These are phyloP conservation scores for Danio rerio DNA, from an alignment of 2,113 vertebrate species.

Conservation along the genomic window DNA sequence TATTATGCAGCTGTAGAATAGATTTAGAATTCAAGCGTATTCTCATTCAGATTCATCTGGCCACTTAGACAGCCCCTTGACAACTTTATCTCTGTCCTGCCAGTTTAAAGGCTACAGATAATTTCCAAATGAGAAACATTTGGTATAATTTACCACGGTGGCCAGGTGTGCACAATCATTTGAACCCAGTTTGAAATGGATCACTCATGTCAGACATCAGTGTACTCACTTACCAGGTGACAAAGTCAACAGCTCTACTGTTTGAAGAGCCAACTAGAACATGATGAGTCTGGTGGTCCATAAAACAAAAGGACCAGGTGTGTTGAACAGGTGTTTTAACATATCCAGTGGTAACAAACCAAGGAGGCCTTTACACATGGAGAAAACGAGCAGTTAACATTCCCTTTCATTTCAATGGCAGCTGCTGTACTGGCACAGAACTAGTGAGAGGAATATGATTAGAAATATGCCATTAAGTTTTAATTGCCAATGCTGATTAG, in stretches of 20 bases:
- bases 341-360: neutral
- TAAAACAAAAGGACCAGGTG: slow-evolving; percentile 8
- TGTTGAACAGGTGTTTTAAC: slow-evolving; percentile 25
- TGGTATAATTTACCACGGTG: slow-evolving; percentile 3
- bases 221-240: slow-evolving; percentile 14
- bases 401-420: slow-evolving; percentile 21
- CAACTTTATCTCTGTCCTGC: neutral
- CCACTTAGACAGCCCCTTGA: neutral
- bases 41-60: neutral
- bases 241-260: slow-evolving; percentile 20
- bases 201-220: slow-evolving; percentile 1
- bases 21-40: neutral
- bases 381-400: neutral
- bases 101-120: neutral
- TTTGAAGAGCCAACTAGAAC: slow-evolving; percentile 3
- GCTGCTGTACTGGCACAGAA: slow-evolving; percentile 10
- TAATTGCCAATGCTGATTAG: neutral
- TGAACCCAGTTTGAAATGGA: slow-evolving; percentile 5
- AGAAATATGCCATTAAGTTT: neutral
- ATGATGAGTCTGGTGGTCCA: neutral
- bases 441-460: neutral
- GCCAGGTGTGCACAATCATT: slow-evolving; percentile 13
- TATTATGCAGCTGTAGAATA: neutral
- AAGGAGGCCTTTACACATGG: neutral
- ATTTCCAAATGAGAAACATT: slow-evolving; percentile 1